Evolutionary conservation across 2,888 invertebrate genomes (phyloP).

Genomic region (Doris montereyensis): DNA sequence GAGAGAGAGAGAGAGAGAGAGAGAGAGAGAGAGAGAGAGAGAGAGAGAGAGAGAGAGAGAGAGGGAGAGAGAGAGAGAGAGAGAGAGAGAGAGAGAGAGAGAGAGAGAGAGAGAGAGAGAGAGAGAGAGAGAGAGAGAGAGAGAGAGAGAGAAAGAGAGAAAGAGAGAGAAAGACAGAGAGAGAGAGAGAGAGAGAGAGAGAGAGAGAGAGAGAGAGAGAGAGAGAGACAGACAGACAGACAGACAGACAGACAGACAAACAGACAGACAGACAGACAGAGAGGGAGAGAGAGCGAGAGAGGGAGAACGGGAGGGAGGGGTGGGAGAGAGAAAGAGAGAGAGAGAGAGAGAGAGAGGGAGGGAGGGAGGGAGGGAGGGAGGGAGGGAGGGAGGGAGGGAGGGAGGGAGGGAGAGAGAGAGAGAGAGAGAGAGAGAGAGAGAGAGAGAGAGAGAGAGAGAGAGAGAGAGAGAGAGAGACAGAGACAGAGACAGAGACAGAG

Average conservation of each 20-base stretch:
- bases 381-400: conserved; percentile 1
- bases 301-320: background rate
- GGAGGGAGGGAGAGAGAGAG: background rate
- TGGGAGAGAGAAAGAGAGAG: background rate
- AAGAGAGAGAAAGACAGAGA: background rate
- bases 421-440: conserved; percentile 27
- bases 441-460: conserved; percentile 15
- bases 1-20: no score
- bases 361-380: background rate
- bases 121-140: conserved; percentile 13
- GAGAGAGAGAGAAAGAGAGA: background rate
- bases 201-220: background rate
- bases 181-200: background rate
- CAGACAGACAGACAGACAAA: conserved; percentile 3
- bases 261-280: no score
- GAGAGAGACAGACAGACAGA: conserved; percentile 3
- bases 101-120: background rate
- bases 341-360: background rate
- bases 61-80: no score
- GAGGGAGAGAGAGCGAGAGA: no score
- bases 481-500: conserved; percentile 6
- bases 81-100: conserved; percentile 2
- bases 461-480: conserved; percentile 23
- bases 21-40: no score
- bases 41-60: no score